phyloP scores from a whole-genome alignment of 2,888 invertebrate genomes.

The Gordius sp. region DNA sequence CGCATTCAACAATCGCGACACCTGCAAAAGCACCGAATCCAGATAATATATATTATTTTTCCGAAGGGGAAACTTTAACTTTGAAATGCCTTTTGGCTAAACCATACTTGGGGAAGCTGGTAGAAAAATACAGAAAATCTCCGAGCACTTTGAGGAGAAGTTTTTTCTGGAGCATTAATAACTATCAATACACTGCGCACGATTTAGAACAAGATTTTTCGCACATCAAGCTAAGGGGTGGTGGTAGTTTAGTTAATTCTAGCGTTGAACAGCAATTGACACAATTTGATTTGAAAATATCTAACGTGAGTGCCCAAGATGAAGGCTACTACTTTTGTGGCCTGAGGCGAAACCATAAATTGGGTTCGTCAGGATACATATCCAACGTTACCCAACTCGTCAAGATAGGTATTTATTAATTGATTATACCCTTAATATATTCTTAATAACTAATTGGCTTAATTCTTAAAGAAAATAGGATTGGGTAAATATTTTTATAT shows the following conservation, averaged over 20 bases:
- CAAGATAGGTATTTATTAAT: neutral
- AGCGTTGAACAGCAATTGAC: too few relatives aligned
- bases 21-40: too few relatives aligned
- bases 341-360: neutral
- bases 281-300: neutral
- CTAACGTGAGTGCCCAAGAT: neutral
- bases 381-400: slow-evolving; percentile 1
- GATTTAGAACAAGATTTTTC: slow-evolving; percentile 8
- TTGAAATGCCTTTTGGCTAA: neutral
- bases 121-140: neutral
- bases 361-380: neutral
- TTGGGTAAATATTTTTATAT: neutral
- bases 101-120: neutral
- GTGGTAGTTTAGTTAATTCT: neutral
- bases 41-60: neutral
- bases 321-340: slow-evolving; percentile 10
- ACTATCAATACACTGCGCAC: slow-evolving; percentile 6
- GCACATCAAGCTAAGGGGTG: neutral
- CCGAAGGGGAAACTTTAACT: neutral
- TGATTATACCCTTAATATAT: neutral
- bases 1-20: too few relatives aligned
- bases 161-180: slow-evolving; percentile 8
- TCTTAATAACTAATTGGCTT: neutral
- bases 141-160: neutral
- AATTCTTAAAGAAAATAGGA: neutral